Percentiles rank a stretch among this genome's conserved stretches.
These are phyloP conservation scores for Pristionchus fissidentatus DNA, from an alignment of 2,888 invertebrate species.

Conservation along the genomic window DNA sequence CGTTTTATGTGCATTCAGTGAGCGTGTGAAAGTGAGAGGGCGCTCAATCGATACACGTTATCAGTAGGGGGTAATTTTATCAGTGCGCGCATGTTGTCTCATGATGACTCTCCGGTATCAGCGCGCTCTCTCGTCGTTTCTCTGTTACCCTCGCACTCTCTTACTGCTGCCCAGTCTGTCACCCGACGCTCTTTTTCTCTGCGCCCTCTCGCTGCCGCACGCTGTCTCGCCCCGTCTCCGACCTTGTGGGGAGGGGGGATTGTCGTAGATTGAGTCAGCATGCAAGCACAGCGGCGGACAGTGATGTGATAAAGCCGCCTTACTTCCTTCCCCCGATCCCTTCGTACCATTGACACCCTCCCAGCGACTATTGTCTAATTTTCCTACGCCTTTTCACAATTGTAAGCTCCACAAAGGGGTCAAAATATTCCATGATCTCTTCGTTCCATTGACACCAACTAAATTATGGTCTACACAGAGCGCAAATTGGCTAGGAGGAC, in stretches of 20 bases:
- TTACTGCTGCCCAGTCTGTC: background rate
- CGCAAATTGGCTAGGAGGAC: too few species aligned
- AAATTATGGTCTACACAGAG: too few species aligned
- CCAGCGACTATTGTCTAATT: too few species aligned
- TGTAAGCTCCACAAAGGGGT: too few species aligned
- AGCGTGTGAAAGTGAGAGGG: background rate
- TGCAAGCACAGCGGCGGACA: too few species aligned
- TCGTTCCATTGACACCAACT: too few species aligned
- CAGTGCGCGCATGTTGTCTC: background rate
- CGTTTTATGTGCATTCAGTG: background rate
- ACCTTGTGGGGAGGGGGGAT: conserved; percentile 34
- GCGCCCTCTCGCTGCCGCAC: background rate
- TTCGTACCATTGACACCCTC: background rate
- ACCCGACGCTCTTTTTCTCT: background rate
- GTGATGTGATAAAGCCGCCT: conserved; percentile 35
- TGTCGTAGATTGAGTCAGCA: conserved; percentile 40
- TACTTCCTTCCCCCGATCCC: background rate
- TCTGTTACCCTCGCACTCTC: conserved; percentile 19
- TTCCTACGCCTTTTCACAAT: too few species aligned
- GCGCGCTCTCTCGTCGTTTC: background rate
- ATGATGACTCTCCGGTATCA: conserved; percentile 31
- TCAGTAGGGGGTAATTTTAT: conserved; percentile 35
- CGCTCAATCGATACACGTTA: background rate
- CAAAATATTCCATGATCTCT: too few species aligned
- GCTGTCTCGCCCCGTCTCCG: conserved; percentile 6